Conservation (phyloP, 2,113 vertebrate genomes). For the Atherinomorus stipes region DNA sequence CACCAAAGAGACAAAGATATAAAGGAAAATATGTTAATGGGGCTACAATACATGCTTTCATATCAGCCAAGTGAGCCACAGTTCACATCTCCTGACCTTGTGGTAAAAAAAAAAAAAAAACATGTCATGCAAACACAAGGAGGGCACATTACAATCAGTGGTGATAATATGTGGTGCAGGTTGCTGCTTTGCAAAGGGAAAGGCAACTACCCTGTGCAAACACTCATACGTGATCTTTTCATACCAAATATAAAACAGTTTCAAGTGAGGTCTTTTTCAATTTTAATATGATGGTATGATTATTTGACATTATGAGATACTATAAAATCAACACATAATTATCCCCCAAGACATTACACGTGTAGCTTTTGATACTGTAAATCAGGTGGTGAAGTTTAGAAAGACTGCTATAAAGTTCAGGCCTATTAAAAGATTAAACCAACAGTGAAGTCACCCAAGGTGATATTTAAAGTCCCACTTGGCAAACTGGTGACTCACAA, state of each 20-base stretch:
- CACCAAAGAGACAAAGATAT: constrained; percentile 24
- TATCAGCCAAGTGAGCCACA: constrained; percentile 3
- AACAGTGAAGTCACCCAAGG: too few relatives aligned
- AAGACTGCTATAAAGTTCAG: too few relatives aligned
- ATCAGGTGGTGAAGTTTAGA: too few relatives aligned
- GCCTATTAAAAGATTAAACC: neutral
- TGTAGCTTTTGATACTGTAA: neutral
- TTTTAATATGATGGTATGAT: too few relatives aligned
- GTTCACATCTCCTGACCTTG: constrained; percentile 39
- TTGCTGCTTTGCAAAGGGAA: constrained; percentile 13
- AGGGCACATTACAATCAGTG: neutral
- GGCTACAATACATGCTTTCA: neutral
- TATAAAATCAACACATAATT: neutral
- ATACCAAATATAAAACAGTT: too few relatives aligned
- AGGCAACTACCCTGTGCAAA: constrained; percentile 2
- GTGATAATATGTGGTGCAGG: neutral
- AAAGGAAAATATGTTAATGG: constrained; percentile 21
- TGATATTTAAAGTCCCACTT: neutral
- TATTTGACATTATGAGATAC: neutral
- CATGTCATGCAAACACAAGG: neutral
- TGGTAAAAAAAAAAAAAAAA: constrained; percentile 9
- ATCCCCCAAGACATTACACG: neutral
- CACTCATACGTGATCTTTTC: too few relatives aligned
- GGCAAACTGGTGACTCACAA: neutral
- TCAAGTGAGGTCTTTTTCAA: neutral